Evolutionary conservation across 2,113 vertebrate species (phyloP).

Genomic region (Platysternon megacephalum): DNA sequence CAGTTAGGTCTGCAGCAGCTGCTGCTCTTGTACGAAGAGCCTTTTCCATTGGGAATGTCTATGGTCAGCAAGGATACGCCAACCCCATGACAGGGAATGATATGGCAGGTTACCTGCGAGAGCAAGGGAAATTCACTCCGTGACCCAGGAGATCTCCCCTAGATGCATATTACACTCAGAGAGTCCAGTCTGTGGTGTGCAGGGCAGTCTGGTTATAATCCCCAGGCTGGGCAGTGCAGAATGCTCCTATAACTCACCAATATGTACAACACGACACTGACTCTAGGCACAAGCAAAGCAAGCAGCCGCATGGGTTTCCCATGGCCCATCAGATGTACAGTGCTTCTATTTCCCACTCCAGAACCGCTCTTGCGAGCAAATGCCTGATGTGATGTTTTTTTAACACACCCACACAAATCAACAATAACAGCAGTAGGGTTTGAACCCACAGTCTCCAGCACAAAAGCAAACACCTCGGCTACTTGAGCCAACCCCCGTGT

Average conservation of each 20-base stretch:
- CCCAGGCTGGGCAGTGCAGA: not conserved
- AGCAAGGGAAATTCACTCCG: not conserved
- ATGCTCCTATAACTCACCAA: not conserved
- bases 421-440: rapidly evolving
- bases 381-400: rapidly evolving
- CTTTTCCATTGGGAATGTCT: not conserved
- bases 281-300: not conserved
- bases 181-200: too few relatives aligned
- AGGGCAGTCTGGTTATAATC: not conserved
- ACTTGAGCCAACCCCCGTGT: rapidly evolving
- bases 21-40: not conserved
- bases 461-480: not conserved
- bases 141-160: not conserved
- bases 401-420: rapidly evolving
- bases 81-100: not conserved
- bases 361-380: rapidly evolving
- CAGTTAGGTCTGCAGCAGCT: not conserved
- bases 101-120: not conserved
- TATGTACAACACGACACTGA: rapidly evolving
- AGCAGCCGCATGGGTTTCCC: not conserved
- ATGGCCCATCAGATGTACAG: rapidly evolving
- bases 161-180: too few relatives aligned
- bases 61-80: not conserved
- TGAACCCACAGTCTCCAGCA: not conserved
- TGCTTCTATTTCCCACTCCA: not conserved